phyloP scores from a whole-genome alignment of 1,140 invertebrate species.

The Halictus rubicundus region DNA sequence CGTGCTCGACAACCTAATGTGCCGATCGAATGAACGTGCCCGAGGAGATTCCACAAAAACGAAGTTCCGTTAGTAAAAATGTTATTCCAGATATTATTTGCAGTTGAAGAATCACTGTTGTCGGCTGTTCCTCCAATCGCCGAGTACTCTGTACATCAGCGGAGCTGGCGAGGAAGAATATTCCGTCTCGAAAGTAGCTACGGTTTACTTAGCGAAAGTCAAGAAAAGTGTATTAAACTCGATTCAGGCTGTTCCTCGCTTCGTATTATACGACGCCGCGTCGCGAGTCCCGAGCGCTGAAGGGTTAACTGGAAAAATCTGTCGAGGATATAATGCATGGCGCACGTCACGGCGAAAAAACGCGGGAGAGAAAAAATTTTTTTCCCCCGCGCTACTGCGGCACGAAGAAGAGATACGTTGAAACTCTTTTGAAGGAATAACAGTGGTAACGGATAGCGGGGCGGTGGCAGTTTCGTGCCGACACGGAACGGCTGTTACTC shows the following conservation, averaged over 20 bases:
- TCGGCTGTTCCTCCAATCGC: too few relatives aligned
- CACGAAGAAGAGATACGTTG: constrained; percentile 8
- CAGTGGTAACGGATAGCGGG: constrained; percentile 25
- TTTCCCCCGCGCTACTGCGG: not conserved
- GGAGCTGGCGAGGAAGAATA: not conserved
- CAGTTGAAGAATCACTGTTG: too few relatives aligned
- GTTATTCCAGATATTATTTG: too few relatives aligned
- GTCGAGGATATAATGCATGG: constrained; percentile 28
- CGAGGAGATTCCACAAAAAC: too few relatives aligned
- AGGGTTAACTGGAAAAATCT: constrained; percentile 39
- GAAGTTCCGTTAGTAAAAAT: too few relatives aligned
- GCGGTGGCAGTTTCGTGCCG: constrained; percentile 21
- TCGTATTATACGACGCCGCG: not conserved
- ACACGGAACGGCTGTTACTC: constrained; percentile 40
- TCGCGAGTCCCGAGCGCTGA: not conserved
- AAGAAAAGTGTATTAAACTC: not conserved
- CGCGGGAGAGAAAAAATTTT: not conserved
- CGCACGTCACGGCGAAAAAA: not conserved
- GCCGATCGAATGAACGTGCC: too few relatives aligned
- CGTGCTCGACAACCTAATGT: too few relatives aligned
- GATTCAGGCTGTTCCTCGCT: not conserved
- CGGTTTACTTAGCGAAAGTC: constrained; percentile 7
- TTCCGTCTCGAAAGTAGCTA: not conserved
- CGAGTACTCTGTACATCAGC: not conserved
- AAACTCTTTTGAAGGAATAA: constrained; percentile 36